A percentile compares a stretch with the other conserved stretches of the same genome.
These are phyloP conservation scores for Perccottus glenii DNA, from an alignment of 2,113 vertebrate species.

Conservation along the genomic window DNA sequence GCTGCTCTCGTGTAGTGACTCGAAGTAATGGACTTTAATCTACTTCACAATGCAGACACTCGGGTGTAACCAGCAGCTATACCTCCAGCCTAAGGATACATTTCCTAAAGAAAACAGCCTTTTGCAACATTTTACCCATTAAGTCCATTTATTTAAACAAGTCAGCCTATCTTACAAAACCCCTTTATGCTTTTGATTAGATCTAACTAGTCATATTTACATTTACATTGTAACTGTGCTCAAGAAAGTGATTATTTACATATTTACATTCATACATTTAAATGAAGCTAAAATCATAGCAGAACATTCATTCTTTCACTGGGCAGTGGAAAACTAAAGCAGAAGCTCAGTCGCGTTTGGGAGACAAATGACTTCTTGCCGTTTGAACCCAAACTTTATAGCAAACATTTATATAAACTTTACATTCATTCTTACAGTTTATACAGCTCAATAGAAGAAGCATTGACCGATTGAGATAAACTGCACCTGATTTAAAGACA, in stretches of 20 bases:
- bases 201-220: conserved; percentile 20
- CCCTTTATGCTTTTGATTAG: conserved; percentile 29
- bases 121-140: conserved; percentile 19
- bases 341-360: too few relatives aligned
- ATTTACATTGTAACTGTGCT: conserved; percentile 54
- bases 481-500: conserved; percentile 23
- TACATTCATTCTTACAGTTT: too few relatives aligned
- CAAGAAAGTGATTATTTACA: conserved; percentile 25
- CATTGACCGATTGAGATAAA: conserved; percentile 17
- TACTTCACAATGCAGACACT: too few relatives aligned
- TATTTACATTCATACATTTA: too few relatives aligned
- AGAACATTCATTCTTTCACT: conserved; percentile 56
- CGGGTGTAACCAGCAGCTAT: too few relatives aligned
- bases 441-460: conserved; percentile 32
- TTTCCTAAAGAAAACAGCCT: background rate
- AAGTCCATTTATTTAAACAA: conserved; percentile 59
- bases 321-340: conserved; percentile 38
- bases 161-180: conserved; percentile 57
- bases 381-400: too few relatives aligned
- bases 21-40: too few relatives aligned
- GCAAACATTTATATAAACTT: too few relatives aligned
- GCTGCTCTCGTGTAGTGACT: too few relatives aligned
- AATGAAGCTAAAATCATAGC: conserved; percentile 26
- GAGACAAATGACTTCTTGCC: conserved; percentile 8
- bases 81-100: too few relatives aligned